A percentile compares a stretch with the other conserved stretches of the same genome.
Evolutionary conservation across 2,888 invertebrate genomes (phyloP).

Genomic region (Teleiodes luculella): DNA sequence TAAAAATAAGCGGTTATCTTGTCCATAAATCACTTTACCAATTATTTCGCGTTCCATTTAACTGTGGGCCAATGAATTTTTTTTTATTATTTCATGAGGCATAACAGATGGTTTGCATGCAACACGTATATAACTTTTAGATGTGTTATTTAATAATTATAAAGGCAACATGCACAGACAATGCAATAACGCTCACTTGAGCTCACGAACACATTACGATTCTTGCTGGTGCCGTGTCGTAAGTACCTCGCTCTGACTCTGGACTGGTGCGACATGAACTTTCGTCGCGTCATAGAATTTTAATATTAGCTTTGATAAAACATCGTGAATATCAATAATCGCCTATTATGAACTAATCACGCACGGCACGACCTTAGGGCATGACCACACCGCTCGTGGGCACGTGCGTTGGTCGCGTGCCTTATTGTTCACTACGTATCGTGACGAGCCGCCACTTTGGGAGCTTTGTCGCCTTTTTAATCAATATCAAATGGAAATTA

Average conservation of each 20-base stretch:
- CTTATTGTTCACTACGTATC: constrained; percentile 24
- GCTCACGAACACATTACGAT: neutral
- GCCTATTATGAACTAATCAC: constrained; percentile 30
- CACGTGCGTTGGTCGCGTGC: constrained; percentile 57
- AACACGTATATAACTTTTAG: too few relatives aligned
- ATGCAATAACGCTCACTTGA: neutral
- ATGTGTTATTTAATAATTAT: constrained; percentile 12
- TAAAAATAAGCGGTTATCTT: too few relatives aligned
- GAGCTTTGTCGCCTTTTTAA: constrained; percentile 29
- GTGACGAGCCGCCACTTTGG: constrained; percentile 26
- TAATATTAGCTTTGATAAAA: constrained; percentile 10
- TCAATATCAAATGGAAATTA: constrained; percentile 31
- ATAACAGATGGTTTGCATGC: too few relatives aligned
- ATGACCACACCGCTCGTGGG: constrained; percentile 53
- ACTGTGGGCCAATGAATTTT: too few relatives aligned
- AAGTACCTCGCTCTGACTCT: neutral
- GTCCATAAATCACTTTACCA: too few relatives aligned
- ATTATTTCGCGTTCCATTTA: too few relatives aligned
- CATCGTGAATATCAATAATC: constrained; percentile 18
- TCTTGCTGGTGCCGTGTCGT: neutral
- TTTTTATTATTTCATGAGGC: too few relatives aligned
- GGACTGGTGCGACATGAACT: constrained; percentile 5
- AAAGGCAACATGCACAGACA: too few relatives aligned
- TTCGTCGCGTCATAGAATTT: constrained; percentile 8
- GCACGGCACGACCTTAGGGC: constrained; percentile 56